Evolutionary conservation across 1,140 invertebrate genomes (phyloP), one percentile per base, ranked within the genome.

Genomic region (Achatina immaculata): DNA sequence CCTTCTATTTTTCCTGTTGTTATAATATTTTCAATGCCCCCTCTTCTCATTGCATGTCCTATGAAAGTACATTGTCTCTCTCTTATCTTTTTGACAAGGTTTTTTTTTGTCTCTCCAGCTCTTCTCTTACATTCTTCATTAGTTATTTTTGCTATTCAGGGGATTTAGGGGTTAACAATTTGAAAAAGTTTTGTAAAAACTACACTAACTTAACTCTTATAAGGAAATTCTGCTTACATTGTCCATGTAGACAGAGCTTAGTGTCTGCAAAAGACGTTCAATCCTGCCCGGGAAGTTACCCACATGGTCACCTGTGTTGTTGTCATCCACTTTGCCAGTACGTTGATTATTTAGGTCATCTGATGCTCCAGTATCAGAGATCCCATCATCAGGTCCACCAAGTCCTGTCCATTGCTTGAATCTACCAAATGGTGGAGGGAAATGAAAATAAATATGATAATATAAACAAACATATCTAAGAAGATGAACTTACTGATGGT

Each of bases 231-330:
- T 4, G 68, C 42, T 69, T 43, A 82, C 84, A 73, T 89, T 86
- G 58, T 88, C 85, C 83, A 91, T 92, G 86, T 92, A 92, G 0
- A 90, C 87, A 14, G 89, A 85, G 79, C 91, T 92, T 55, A 93
- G 90, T 78, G 90, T 89, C 62, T 92, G 85, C n/a, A 92, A 78
- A 42, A 93, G 88, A 38, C 86, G 85, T 78, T 92, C 91, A 34
- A 92, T 89, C 65, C 92, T 89, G 43, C 90, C 89, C 0, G 91
- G 91, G 77, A 92, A 90, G 34, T 89, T 75, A 42, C 90, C 86
- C 19, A 91, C 86, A 43, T 88, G 85, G 43, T 87, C 86, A 51
- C 28, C 16, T 0, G 43, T 28, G 9, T 72, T 48, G 2, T 72
- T 48, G 2, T 40, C 1, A 16, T 34, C 66, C 24, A n/a, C 34